Evolutionary conservation across 1,140 invertebrate genomes (phyloP), one percentile per base, ranked within the genome.

Genomic region (Bursaphelenchus mucronatus): DNA sequence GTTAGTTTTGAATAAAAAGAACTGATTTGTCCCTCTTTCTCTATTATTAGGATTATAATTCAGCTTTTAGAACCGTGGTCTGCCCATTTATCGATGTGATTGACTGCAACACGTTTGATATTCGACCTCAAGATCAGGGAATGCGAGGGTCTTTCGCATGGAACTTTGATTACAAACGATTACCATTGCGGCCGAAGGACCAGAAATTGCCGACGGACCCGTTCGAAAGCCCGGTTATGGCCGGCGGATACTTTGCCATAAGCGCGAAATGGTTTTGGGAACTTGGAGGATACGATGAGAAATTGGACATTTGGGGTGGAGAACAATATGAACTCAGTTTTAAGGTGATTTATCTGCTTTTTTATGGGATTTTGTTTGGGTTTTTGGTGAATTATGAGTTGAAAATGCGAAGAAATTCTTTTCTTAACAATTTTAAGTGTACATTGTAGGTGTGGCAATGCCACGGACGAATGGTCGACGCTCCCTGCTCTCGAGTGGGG

Each of bases 41-140:
- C 49, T 50, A 15, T 3, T 17, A 50, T 50, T 19, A 50, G 5
- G 49, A 17, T 50, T n/a, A 6, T 49, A 49, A 67, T 74, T 64
- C n/a, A n/a, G n/a, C n/a, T n/a, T 80, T 41, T 58, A 88, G 87
- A 75, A 91, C 90, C 7, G 92, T 90, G 53, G 90, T 94, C 1
- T 96, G 93, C 83, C 94, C 94, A 8, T 94, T 94, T 76, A 95
- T 97, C 66, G 94, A 97, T 84, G 92, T 96, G 9, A 88, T 97
- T 63, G 90, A 90, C 71, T 92, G 87, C 82, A 90, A 92, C 71
- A 95, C 88, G 8, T 94, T 95, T 82, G 88, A 92, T 77, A 94
- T 95, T 82, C 85, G 89, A 46, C 89, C 92, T 0, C 91, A 93
- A 81, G 92, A 97, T 83, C 92, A 96, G 82, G 93, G 92, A 7